phyloP scores from a whole-genome alignment of 2,797 vertebrate genomes.

The Enoplosus armatus region DNA sequence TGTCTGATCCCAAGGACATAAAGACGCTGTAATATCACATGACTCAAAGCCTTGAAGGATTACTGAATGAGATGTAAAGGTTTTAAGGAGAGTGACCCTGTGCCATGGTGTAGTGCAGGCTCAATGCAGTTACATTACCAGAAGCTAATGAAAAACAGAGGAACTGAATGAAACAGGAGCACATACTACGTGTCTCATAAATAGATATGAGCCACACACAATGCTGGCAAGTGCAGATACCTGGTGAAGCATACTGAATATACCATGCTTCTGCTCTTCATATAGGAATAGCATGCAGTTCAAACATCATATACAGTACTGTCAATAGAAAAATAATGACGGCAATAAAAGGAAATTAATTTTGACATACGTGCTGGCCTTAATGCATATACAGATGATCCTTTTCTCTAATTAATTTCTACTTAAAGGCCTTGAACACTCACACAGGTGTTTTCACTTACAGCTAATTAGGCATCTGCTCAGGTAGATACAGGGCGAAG shows the following conservation, averaged over 20 bases:
- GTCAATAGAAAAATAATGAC: neutral
- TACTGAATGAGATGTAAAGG: slow-evolving; percentile 39
- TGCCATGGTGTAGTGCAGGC: neutral
- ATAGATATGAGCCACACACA: neutral
- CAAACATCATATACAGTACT: neutral
- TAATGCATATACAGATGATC: neutral
- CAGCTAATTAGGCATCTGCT: neutral
- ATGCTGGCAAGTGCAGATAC: neutral
- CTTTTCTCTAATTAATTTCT: neutral
- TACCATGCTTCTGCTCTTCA: neutral
- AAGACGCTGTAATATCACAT: slow-evolving; percentile 56
- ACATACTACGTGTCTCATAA: neutral
- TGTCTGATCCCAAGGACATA: slow-evolving; percentile 36
- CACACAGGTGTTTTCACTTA: slow-evolving; percentile 7
- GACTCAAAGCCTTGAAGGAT: slow-evolving; percentile 58
- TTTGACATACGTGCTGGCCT: neutral
- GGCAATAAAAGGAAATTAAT: neutral
- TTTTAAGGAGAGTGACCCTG: slow-evolving; percentile 32
- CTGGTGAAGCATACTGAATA: neutral
- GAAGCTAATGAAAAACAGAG: slow-evolving; percentile 4
- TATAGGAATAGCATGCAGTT: neutral
- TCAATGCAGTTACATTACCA: slow-evolving; percentile 7
- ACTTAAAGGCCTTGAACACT: neutral
- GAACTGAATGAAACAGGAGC: neutral
- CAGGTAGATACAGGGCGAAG: neutral